A percentile compares a stretch with the other conserved stretches of the same genome.
Evolutionary conservation across 2,113 vertebrate genomes (phyloP).

Genomic region (Dromiciops gliroides): DNA sequence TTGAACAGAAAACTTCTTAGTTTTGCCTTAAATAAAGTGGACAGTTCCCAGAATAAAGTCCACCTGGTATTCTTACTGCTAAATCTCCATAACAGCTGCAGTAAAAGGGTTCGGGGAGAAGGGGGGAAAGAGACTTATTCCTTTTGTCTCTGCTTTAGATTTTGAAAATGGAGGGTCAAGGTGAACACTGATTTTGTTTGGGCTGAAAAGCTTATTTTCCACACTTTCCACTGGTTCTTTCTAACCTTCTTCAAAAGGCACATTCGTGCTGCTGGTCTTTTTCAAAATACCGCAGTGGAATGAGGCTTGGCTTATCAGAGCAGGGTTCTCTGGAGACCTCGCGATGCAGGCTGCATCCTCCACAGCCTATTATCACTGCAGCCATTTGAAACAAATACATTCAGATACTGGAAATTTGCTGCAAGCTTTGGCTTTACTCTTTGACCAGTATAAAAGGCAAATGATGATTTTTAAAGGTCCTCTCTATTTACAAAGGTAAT

Average conservation of each 20-base stretch:
- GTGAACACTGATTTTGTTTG: not conserved
- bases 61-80: not conserved
- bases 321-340: conserved; percentile 72
- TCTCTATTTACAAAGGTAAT: conserved; percentile 37
- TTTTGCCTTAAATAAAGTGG: conserved; percentile 3
- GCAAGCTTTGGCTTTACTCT: conserved; percentile 23
- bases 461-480: conserved; percentile 20
- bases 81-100: not conserved
- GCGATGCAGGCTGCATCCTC: conserved; percentile 71
- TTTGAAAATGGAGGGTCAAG: not conserved
- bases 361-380: conserved; percentile 75
- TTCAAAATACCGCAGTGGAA: conserved; percentile 58
- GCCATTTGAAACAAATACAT: conserved; percentile 74
- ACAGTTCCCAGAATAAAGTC: not conserved
- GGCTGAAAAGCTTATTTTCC: not conserved
- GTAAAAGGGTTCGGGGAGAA: not conserved
- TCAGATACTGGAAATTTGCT: conserved; percentile 69
- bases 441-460: conserved; percentile 46
- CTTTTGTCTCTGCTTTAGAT: not conserved
- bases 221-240: not conserved
- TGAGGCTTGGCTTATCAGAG: conserved; percentile 55
- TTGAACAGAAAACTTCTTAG: not conserved
- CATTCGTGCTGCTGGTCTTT: conserved; percentile 39
- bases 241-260: conserved; percentile 10
- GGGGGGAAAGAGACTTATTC: not conserved